Base-by-base conservation (phyloP, 2,797 vertebrate genomes). In the Otolemur crassicaudatus region DNA sequence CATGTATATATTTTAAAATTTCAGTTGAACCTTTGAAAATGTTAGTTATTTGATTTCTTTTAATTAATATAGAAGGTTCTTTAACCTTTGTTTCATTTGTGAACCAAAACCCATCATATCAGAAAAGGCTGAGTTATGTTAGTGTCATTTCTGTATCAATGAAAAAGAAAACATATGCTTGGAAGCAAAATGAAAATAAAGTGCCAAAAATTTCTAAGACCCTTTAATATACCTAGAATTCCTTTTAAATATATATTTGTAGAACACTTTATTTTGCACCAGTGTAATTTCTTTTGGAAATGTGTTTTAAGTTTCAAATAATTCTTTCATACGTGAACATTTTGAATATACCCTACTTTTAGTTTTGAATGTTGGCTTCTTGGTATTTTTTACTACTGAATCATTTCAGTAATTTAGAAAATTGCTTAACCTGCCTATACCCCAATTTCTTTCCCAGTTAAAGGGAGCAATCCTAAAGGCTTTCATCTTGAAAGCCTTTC, bases 381-480 rank as follows among this genome's bases (percentile, higher is more conserved):
- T 91, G 27, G 22, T 83, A 37, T 72, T 86, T 87, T 93, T 89
- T 49, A 61, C 63, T 86, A n/a, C 34, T 86, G 40, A 82, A 88
- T 94, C 69, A 93, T 91, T 96, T 92, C 12, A 83, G 27, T 88
- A 83, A 63, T 70, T 89, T 82, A 92, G 43, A 83, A 92, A 73
- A 12, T 91, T 86, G 19, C 63, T 67, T 79, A 69, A 91, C 27
- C 89, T 87, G 25, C 60, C 65, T 77, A 5, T 87, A 29, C 16
- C 72, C 53, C 17, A 37, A 7, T 96, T 90, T 93, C 27, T 87
- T 53, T 53, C 40, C 87, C 49, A 93, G 60, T 81, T 84, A 83
- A 89, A 82, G 61, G 79, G 65, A 92, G 63, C 89, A 95, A 91
- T 14, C 20, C 16, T 79, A 67, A 70, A 58, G 34, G 34, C 34